phyloP scores from a whole-genome alignment of 2,113 vertebrate genomes.

The Callocephalon fimbriatum region DNA sequence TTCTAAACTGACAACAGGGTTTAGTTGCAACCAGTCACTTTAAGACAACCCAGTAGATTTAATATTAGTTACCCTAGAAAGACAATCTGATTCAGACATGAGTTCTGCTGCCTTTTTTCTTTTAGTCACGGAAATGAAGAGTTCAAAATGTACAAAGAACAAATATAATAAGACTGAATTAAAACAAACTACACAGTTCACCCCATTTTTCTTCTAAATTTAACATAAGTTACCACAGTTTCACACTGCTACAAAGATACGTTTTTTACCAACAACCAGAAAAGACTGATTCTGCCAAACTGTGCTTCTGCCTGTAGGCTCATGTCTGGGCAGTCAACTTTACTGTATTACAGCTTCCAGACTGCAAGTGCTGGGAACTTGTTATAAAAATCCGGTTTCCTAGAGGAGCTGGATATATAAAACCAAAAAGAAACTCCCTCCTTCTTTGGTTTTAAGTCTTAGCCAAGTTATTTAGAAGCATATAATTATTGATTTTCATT shows the following conservation, averaged over 20 bases:
- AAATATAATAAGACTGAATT: not conserved
- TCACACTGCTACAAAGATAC: not conserved
- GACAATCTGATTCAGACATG: not conserved
- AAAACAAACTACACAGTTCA: not conserved
- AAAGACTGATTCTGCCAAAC: not conserved
- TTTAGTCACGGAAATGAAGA: not conserved
- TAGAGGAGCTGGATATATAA: not conserved
- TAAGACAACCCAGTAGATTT: not conserved
- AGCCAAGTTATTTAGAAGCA: not conserved
- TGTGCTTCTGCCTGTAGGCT: not conserved
- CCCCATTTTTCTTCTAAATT: not conserved
- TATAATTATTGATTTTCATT: not conserved
- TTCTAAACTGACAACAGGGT: not conserved
- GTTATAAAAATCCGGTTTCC: not conserved
- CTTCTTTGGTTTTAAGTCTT: not conserved
- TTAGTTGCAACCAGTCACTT: not conserved
- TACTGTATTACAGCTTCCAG: not conserved
- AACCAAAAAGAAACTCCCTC: not conserved
- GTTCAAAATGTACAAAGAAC: not conserved
- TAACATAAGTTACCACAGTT: not conserved
- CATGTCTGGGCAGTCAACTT: not conserved
- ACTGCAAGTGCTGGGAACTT: not conserved
- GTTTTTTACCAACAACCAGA: not conserved
- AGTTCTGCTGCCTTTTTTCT: not conserved
- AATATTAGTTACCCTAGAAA: not conserved